Percentiles rank a stretch among this genome's conserved stretches.
Evolutionary conservation across 2,888 invertebrate genomes (phyloP).

Genomic region (Epinotia nisella): DNA sequence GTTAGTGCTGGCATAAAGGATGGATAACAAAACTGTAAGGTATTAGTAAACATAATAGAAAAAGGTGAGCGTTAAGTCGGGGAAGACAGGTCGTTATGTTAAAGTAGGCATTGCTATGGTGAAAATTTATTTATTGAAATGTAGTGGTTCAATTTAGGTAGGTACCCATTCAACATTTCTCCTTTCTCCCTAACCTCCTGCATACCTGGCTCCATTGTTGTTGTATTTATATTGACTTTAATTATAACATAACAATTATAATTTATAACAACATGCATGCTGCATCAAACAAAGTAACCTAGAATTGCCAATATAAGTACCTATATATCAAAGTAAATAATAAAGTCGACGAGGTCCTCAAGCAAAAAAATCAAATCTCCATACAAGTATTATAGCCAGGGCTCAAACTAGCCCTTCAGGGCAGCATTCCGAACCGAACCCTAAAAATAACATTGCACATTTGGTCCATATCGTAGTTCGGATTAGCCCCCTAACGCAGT

Average conservation of each 20-base stretch:
- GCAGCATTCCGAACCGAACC: constrained; percentile 21
- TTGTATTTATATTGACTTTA: no score
- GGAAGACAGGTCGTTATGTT: neutral
- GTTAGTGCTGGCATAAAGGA: constrained; percentile 53
- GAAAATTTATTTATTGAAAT: neutral
- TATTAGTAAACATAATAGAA: neutral
- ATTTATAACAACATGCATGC: no score
- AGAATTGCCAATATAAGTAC: no score
- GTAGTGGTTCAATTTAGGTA: neutral
- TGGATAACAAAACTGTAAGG: constrained; percentile 27
- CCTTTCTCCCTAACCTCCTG: no score
- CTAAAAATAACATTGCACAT: constrained; percentile 46
- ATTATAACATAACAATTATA: no score
- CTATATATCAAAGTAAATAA: no score
- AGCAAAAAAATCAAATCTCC: no score
- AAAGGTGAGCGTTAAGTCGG: neutral
- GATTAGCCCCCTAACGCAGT: constrained; percentile 58
- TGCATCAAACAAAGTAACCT: no score
- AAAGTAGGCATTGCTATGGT: neutral
- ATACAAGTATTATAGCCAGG: neutral
- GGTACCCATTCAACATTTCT: neutral
- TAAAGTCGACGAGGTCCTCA: no score
- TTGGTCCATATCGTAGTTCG: constrained; percentile 44
- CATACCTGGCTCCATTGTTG: no score
- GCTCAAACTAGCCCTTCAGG: constrained; percentile 1